Conservation (phyloP, 2,888 invertebrate species). For the Smittia aterrima region DNA sequence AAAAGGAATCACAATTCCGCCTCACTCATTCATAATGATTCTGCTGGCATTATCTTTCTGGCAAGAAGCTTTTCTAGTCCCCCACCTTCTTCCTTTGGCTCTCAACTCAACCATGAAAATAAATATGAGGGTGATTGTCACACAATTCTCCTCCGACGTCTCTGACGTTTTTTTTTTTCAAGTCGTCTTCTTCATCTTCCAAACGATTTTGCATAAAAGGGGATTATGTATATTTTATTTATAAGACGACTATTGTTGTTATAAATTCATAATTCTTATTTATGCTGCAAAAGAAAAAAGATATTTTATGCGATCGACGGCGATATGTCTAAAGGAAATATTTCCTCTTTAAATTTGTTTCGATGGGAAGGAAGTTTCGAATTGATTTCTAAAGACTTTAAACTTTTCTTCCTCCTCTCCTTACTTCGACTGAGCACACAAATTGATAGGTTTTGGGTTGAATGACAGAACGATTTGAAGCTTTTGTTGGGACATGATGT, state of each 20-base stretch:
- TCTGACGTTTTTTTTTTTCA: not conserved
- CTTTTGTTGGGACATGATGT: no score
- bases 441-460: no score
- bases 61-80: not conserved
- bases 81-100: not conserved
- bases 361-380: no score
- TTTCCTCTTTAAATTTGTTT: no score
- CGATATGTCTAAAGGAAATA: not conserved
- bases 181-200: not conserved
- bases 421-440: no score
- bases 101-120: slow-evolving; percentile 2
- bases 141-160: slow-evolving; percentile 14
- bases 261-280: slow-evolving; percentile 23
- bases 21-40: not conserved
- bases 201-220: slow-evolving; percentile 27
- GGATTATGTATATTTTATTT: slow-evolving; percentile 24
- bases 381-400: no score
- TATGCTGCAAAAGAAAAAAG: not conserved
- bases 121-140: slow-evolving; percentile 31
- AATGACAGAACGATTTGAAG: no score
- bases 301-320: not conserved
- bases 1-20: slow-evolving; percentile 19
- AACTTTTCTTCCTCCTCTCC: no score
- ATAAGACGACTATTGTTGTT: slow-evolving; percentile 29
- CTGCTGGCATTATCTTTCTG: slow-evolving; percentile 34